A percentile compares a stretch with the other conserved stretches of the same genome.
Evolutionary conservation across 2,888 invertebrate genomes (phyloP).

Genomic region (Leucophenga maculata): DNA sequence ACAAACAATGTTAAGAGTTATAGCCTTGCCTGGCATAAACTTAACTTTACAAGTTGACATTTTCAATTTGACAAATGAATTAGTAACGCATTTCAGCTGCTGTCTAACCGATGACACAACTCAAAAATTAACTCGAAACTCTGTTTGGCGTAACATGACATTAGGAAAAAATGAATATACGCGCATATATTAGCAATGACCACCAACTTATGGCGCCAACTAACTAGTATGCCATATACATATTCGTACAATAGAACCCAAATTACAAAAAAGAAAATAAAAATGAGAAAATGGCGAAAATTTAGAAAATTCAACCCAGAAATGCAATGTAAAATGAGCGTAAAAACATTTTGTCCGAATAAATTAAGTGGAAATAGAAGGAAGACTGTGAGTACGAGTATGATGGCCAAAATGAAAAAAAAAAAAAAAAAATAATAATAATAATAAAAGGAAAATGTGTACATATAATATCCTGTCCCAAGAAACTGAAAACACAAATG

Average conservation of each 20-base stretch:
- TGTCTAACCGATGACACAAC: no score
- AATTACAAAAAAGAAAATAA: neutral
- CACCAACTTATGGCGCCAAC: neutral
- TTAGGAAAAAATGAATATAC: no score
- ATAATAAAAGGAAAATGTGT: neutral
- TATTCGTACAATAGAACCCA: no score
- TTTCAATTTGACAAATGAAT: no score
- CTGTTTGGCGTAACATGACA: no score
- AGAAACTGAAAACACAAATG: neutral
- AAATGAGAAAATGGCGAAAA: neutral
- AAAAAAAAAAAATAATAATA: no score
- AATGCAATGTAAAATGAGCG: slow-evolving; percentile 28
- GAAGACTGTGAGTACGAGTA: neutral
- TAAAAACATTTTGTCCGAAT: slow-evolving; percentile 29
- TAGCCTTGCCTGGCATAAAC: no score
- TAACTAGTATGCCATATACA: no score
- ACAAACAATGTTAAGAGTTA: no score
- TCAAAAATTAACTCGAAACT: no score
- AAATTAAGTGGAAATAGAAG: slow-evolving; percentile 18
- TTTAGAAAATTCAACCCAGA: slow-evolving; percentile 26
- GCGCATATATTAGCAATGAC: neutral
- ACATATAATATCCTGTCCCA: neutral
- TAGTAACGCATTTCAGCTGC: no score
- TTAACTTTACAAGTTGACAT: no score
- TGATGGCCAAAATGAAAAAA: neutral